Evolutionary conservation across 2,113 vertebrate species (phyloP), one percentile per base, ranked within the genome.

Genomic region (Excalfactoria chinensis): DNA sequence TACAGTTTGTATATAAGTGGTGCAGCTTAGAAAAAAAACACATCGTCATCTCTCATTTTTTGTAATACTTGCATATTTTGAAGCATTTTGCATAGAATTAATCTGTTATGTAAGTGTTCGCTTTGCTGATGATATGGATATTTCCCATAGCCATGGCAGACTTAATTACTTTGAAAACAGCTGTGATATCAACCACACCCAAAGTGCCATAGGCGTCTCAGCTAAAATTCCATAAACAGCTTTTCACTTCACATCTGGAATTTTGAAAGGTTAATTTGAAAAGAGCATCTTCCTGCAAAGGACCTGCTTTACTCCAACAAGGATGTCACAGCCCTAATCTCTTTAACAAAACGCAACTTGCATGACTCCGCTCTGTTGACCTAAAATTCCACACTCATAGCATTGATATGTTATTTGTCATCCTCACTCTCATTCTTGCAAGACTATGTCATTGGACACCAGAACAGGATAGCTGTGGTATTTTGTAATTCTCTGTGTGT

Each of bases 381-480:
- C 32, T 63, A 8, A 81, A 89, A 71, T 72, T 59, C n/a, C 43
- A 74, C n/a, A 40, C 35, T 91, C 88, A 90, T 81, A 46, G 41
- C 82, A 86, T 87, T 89, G 74, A 78, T 91, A 90, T 62, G 88
- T 90, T 94, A 64, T 91, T 95, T 90, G 90, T 96, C 84, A 94
- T 93, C 70, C 63, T 79, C 70, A 60, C 20, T 83, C 80, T 76
- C 82, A 83, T 92, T 92, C 91, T 72, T 92, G 37, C 46, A 72
- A 49, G 84, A 74, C 51, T 41, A 43, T 68, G 43, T 89, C 93
- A 94, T 79, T 67, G 46, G 2, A 2, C 37, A n/a, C 63, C 49
- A 68, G 55, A 76, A 37, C 67, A 48, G 80, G 60, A 94, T 85
- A 82, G 35, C 78, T 78, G 43, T 69, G 56, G 67, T 71, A 66